Conservation (phyloP, 2,888 invertebrate species). For the Thelaira solivaga region DNA sequence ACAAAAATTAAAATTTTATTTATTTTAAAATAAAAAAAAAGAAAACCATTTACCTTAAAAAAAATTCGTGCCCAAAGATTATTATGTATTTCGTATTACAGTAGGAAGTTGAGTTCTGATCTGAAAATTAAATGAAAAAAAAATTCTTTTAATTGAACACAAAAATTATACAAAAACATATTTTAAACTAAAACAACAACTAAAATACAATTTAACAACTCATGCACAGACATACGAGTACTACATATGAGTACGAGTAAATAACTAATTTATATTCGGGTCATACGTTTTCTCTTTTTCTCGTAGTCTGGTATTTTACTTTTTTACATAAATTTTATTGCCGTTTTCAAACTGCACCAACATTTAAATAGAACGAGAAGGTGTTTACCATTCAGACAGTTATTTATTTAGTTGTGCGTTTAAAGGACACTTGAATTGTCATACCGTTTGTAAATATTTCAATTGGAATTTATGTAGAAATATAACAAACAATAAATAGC, state of each 20-base stretch:
- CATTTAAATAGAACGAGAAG: slow-evolving; percentile 14
- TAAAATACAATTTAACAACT: slow-evolving; percentile 6
- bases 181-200: slow-evolving; percentile 12
- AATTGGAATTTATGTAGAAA: slow-evolving; percentile 16
- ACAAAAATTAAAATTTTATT: too few relatives aligned
- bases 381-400: background rate
- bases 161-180: too few relatives aligned
- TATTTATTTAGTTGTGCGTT: background rate
- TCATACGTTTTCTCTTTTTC: slow-evolving; percentile 36
- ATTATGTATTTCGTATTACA: background rate
- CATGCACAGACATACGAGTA: too few relatives aligned
- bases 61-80: background rate
- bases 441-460: background rate
- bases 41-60: too few relatives aligned
- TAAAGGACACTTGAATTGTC: slow-evolving; percentile 29
- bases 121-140: background rate
- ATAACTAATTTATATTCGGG: slow-evolving; percentile 31
- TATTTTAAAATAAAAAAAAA: too few relatives aligned
- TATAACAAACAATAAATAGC: slow-evolving; percentile 20
- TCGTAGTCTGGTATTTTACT: background rate
- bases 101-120: background rate
- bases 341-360: slow-evolving; percentile 4
- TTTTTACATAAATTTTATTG: background rate
- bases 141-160: too few relatives aligned
- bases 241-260: too few relatives aligned